A percentile compares a stretch with the other conserved stretches of the same genome.
These are phyloP conservation scores for Aradophagus sp. DNA, from an alignment of 1,140 invertebrate genomes.

Conservation along the genomic window DNA sequence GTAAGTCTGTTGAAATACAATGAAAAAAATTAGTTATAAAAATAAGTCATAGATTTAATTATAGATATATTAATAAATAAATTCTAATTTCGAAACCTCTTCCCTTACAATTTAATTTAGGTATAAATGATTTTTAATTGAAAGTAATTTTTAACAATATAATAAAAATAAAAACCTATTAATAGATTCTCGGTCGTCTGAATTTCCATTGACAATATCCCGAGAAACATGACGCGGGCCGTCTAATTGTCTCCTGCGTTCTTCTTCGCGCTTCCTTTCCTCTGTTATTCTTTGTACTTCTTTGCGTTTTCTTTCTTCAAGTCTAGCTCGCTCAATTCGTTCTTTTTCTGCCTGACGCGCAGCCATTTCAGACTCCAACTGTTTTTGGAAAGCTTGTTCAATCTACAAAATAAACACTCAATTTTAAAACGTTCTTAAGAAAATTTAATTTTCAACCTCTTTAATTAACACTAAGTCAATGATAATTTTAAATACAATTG, in stretches of 20 bases:
- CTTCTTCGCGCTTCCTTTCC: constrained; percentile 83
- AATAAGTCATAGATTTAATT: too few relatives aligned
- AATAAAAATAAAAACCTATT: constrained; percentile 53
- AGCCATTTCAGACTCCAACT: constrained; percentile 83
- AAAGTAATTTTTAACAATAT: constrained; percentile 5
- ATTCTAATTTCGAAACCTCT: too few relatives aligned
- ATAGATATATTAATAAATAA: too few relatives aligned
- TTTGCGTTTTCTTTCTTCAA: constrained; percentile 86
- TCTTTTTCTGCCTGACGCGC: constrained; percentile 84
- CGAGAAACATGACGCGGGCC: constrained; percentile 66
- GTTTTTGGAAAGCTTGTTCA: constrained; percentile 87
- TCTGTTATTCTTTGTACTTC: constrained; percentile 92
- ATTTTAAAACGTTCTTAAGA: too few relatives aligned
- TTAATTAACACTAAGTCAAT: too few relatives aligned
- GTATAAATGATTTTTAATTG: constrained; percentile 6
- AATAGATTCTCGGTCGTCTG: constrained; percentile 69
- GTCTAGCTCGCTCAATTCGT: constrained; percentile 82
- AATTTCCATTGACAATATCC: constrained; percentile 75
- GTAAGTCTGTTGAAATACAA: constrained; percentile 57
- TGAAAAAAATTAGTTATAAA: too few relatives aligned
- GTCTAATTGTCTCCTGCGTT: constrained; percentile 73
- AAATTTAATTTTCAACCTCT: too few relatives aligned
- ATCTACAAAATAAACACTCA: constrained; percentile 74
- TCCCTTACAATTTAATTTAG: too few relatives aligned
- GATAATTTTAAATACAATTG: too few relatives aligned